Evolutionary conservation across 1,140 invertebrate species (phyloP).

Genomic region (Condylostylus longicornis): DNA sequence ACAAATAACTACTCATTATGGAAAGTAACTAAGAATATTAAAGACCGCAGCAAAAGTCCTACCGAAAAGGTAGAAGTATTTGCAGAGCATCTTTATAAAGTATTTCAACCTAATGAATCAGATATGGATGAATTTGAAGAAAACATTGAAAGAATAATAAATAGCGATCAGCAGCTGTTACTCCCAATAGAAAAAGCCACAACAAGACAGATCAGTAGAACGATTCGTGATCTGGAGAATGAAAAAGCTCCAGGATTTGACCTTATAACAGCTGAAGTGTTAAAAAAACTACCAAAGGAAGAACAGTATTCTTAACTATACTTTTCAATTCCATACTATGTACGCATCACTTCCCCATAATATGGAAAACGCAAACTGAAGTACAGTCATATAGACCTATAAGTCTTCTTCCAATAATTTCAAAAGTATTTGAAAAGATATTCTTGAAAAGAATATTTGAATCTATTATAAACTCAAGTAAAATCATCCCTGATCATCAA

Average conservation of each 20-base stretch:
- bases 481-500: slow-evolving; percentile 12
- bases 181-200: slow-evolving; percentile 3
- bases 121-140: neutral
- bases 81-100: slow-evolving; percentile 5
- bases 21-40: slow-evolving; percentile 6
- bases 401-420: slow-evolving; percentile 15
- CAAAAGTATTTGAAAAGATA: slow-evolving; percentile 21
- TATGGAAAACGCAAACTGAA: too few relatives aligned
- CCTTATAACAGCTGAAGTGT: slow-evolving; percentile 6
- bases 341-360: slow-evolving; percentile 8
- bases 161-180: slow-evolving; percentile 2
- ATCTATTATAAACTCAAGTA: slow-evolving; percentile 6
- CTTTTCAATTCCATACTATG: slow-evolving; percentile 10
- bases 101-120: slow-evolving; percentile 8
- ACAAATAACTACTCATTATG: slow-evolving; percentile 6
- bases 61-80: slow-evolving; percentile 6
- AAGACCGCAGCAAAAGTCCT: slow-evolving; percentile 4
- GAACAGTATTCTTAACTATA: slow-evolving; percentile 4
- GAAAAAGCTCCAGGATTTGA: slow-evolving; percentile 13
- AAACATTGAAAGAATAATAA: slow-evolving; percentile 3
- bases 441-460: slow-evolving; percentile 15
- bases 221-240: slow-evolving; percentile 8
- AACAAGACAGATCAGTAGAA: slow-evolving; percentile 6
- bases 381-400: too few relatives aligned
- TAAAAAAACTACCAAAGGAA: slow-evolving; percentile 8